These are phyloP conservation scores for Orestias chungarensis DNA, from an alignment of 2,797 vertebrate species.

Conservation along the genomic window DNA sequence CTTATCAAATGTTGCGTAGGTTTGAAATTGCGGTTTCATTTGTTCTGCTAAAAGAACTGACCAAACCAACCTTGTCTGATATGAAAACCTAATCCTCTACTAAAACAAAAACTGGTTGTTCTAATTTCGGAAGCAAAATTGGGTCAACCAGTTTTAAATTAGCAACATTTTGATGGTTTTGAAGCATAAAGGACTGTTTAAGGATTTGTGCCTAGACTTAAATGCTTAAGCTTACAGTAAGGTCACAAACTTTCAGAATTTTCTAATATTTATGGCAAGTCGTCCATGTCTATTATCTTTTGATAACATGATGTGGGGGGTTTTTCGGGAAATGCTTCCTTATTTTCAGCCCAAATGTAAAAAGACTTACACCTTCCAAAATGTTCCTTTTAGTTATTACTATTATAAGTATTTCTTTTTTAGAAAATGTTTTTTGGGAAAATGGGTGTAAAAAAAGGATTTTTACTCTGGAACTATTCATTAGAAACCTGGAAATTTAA, in stretches of 20 bases:
- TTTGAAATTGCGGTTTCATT: neutral
- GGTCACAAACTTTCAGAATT: neutral
- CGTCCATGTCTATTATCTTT: too few species aligned
- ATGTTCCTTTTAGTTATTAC: neutral
- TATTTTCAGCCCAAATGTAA: neutral
- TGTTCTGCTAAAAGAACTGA: neutral
- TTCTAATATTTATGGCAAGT: neutral
- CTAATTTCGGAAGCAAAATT: neutral
- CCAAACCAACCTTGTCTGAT: neutral
- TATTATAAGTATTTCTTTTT: too few species aligned
- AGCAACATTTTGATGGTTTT: too few species aligned
- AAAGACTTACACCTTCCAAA: neutral
- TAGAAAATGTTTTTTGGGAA: neutral
- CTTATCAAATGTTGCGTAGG: too few species aligned
- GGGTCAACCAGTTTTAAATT: too few species aligned
- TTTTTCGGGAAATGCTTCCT: neutral
- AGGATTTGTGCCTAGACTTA: too few species aligned
- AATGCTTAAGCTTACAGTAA: neutral
- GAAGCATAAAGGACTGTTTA: too few species aligned
- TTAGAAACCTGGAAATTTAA: too few species aligned
- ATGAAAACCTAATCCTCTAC: neutral
- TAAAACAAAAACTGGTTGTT: neutral
- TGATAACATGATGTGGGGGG: too few species aligned
- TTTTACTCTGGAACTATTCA: too few species aligned
- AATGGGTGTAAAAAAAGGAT: too few species aligned